Base-by-base conservation (phyloP, 1,140 invertebrate genomes). In the Sminthurides bifidus region DNA sequence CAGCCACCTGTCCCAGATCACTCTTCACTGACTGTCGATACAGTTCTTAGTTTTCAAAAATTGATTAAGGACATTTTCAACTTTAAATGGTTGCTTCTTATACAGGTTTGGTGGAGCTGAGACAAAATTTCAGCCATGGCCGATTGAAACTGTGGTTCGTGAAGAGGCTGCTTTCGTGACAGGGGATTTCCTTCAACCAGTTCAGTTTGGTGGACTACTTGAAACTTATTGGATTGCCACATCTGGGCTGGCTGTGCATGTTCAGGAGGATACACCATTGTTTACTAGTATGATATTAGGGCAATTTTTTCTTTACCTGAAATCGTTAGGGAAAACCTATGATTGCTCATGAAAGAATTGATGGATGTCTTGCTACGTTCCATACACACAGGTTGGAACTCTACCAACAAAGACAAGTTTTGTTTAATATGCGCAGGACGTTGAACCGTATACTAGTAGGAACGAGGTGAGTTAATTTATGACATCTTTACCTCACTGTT, bases 151-250 rank as follows among this genome's bases (percentile, higher is more conserved):
- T 15, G 58, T 69, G 6, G 58, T 61, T 2, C 56, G 65, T 0
- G 15, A 27, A 10, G 65, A 66, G 41, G 51, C 60, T 19, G 40
- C 68, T 27, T 66, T 57, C 24, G 61, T 70, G 1, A 67, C 69
- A 4, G 69, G 65, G 5, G 70, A 71, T 49, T 67, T 65, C 59
- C 41, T 67, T 8, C 66, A 68, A 45, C 37, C 46, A 5, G 44
- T 50, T 17, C 24, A 55, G n/a, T 65, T 66, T 38, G 69, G 69
- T 65, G 82, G 77, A 4, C 69, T 87, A 1, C 70, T 79, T 0
- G 85, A 87, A 65, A 79, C 81, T 3, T 85, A 86, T 65, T 89
- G 84, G 84, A 66, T 87, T 1, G 82, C 77, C 49, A 82, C 82
- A 15, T 70, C 75, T 46, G 85, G 85, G 2, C 68, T 77, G 38